Evolutionary conservation across 2,888 invertebrate genomes (phyloP), one percentile per base, ranked within the genome.

Genomic region (Leptodirus hochenwartii): DNA sequence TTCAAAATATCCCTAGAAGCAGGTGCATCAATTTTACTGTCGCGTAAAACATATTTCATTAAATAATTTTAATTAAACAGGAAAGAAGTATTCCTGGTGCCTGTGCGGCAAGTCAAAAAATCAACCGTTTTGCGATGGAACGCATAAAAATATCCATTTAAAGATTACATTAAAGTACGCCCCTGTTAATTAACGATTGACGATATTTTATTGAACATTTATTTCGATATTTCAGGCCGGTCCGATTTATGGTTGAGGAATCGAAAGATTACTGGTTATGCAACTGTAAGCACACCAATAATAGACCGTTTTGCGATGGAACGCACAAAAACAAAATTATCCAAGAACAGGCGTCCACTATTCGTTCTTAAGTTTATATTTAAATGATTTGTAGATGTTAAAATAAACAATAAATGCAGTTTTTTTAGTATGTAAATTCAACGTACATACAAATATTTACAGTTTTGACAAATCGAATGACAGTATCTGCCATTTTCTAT

Each of bases 291-390:
- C 93, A 93, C 49, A 90, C 93, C 1, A 68, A 68, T 27, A 80
- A 84, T 41, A 64, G 87, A 39, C 98, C 98, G 2, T 95, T 93
- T 53, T 98, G 96, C 58, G 98, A 98, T 60, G 95, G 95, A 6
- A 75, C 87, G 6, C 96, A 96, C 54, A 79, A 81, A 48, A 61
- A 62, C 30, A 63, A 67, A 35, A 67, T 72, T 23, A 66, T 84
- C 29, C 73, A 76, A 47, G 59, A 69, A 9, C 58, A 62, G 24
- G 38, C 43, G 5, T 49, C 54, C 4, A 42, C 43, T 26, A 35
- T 54, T 25, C 41, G 46, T 29, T 45, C 48, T 33, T 49, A 40
- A 43, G 17, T n/a, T 25, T 8, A 17, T 31, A 17, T 11, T 10
- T 17, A 17, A 12, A 24, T 22, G n/a, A n/a, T n/a, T n/a, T n/a